Evolutionary conservation across 1,140 invertebrate species (phyloP).

Genomic region (Trichonephila inaurata): DNA sequence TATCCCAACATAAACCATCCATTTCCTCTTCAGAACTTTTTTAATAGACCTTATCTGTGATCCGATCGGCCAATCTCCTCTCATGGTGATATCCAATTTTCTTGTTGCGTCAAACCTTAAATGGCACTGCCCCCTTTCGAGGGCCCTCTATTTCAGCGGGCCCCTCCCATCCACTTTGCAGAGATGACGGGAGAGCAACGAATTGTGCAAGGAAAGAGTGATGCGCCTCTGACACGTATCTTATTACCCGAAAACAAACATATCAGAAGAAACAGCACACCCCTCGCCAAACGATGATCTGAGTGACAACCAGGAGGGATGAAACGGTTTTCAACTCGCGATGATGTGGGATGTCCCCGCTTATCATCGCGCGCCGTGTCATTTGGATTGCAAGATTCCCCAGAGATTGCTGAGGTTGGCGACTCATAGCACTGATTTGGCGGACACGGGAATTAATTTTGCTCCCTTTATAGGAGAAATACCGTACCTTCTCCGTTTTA

Average conservation of each 20-base stretch:
- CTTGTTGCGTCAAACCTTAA: constrained; percentile 25
- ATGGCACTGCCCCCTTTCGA: constrained; percentile 6
- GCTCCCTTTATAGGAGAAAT: too few species aligned
- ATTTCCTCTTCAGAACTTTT: constrained; percentile 28
- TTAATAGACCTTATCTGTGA: constrained; percentile 23
- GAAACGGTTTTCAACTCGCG: constrained; percentile 10
- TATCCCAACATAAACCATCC: not conserved
- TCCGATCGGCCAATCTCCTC: constrained; percentile 6
- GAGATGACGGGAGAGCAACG: not conserved
- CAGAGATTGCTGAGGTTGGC: not conserved
- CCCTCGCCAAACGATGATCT: constrained; percentile 4
- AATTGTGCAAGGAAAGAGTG: not conserved
- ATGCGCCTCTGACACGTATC: constrained; percentile 48
- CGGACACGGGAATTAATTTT: not conserved
- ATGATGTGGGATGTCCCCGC: constrained; percentile 57
- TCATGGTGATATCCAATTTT: constrained; percentile 33
- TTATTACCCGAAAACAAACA: constrained; percentile 61
- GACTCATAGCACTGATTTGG: not conserved
- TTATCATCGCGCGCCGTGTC: constrained; percentile 61
- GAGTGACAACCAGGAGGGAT: constrained; percentile 59
- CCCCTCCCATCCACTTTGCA: constrained; percentile 40
- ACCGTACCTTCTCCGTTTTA: too few species aligned
- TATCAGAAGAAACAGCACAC: constrained; percentile 29
- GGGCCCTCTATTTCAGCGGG: not conserved
- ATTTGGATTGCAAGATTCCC: constrained; percentile 39